Base-by-base conservation (phyloP, 2,797 vertebrate genomes). In the Otus scops region DNA sequence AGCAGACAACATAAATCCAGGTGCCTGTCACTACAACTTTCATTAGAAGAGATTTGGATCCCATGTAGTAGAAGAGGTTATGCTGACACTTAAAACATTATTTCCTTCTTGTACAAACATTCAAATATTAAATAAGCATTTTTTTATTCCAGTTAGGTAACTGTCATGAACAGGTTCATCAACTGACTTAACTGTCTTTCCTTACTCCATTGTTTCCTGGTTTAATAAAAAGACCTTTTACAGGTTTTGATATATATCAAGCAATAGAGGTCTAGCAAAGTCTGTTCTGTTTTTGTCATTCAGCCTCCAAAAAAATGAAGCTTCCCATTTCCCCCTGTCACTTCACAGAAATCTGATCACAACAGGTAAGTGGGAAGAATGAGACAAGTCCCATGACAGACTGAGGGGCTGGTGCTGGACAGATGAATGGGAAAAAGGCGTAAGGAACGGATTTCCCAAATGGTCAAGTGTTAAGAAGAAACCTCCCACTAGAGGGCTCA, bases 401-500 rank as follows among this genome's bases (percentile, higher is more conserved):
- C 16, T 17, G 22, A 54, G 34, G 30, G 13, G 28, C 32, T 43
- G 19, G 34, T 53, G 13, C 71, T 41, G 67, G 71, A 50, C 0
- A 0, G 18, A 10, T 22, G 43, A 70, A 73, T 3, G 6, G 67
- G 21, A 88, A 82, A 82, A 87, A 87, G 34, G 7, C 2, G 1
- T 10, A 60, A 89, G 9, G 11, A 71, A 74, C 10, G 14, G 22
- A 24, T 36, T 68, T 78, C 28, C 26, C 65, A 51, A n/a, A 61
- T n/a, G n/a, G 61, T 48, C 82, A 91, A 60, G 48, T 80, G 89
- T 91, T 73, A 93, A 77, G 54, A 91, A 83, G 60, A 71, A 92
- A 69, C 73, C 54, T 90, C 82, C 91, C 91, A 95, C 92, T 96
- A 97, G 93, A 88, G 93, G 94, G 95, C 94, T 92, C 94, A 93